phyloP scores from a whole-genome alignment of 2,888 invertebrate genomes.

The Norana najaformis region DNA sequence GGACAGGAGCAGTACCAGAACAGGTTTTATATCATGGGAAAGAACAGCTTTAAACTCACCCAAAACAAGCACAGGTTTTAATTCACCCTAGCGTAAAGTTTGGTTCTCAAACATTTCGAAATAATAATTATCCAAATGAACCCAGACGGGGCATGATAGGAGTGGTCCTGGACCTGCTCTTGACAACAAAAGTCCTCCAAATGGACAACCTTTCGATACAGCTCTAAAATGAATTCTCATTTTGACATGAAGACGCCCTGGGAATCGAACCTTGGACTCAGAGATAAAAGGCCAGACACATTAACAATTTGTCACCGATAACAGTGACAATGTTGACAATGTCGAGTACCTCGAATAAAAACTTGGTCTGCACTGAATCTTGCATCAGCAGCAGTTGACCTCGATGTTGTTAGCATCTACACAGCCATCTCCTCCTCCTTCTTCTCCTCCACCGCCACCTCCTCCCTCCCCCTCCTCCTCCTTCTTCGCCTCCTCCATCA shows the following conservation, averaged over 20 bases:
- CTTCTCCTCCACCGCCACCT: not conserved
- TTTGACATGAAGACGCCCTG: not conserved
- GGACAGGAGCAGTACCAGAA: no score
- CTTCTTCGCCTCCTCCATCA: no score
- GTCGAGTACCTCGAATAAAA: not conserved
- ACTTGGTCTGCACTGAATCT: conserved; percentile 1
- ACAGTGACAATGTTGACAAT: not conserved
- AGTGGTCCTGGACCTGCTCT: not conserved
- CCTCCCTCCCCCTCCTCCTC: no score
- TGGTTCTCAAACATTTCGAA: no score
- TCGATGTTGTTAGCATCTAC: not conserved
- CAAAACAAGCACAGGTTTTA: no score
- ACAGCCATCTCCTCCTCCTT: not conserved
- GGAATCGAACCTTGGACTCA: not conserved
- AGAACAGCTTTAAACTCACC: no score
- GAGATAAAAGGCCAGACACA: not conserved
- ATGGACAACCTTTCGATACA: not conserved
- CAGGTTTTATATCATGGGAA: no score
- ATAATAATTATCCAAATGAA: no score
- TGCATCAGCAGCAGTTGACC: not conserved
- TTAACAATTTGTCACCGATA: not conserved
- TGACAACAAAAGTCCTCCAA: no score
- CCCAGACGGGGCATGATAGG: not conserved
- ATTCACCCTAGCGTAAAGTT: no score
- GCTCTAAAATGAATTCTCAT: not conserved